Conservation (phyloP, 2,888 invertebrate genomes). For the Venusia cambrica region DNA sequence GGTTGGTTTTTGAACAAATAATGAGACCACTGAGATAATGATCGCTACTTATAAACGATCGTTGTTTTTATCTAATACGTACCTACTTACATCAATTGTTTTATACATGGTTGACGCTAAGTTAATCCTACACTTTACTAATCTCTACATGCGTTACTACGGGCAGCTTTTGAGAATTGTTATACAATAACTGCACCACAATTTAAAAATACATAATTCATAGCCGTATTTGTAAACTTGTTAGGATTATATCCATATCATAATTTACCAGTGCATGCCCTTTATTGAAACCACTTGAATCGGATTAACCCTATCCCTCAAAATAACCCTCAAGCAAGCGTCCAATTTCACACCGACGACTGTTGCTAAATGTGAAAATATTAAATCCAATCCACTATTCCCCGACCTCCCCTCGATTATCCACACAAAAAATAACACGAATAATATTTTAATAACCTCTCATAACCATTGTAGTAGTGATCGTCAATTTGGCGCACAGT, state of each 20-base stretch:
- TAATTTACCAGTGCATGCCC: conserved; percentile 35
- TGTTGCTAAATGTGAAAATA: conserved; percentile 74
- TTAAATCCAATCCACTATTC: conserved; percentile 77
- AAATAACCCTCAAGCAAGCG: conserved; percentile 65
- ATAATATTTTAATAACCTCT: conserved; percentile 74
- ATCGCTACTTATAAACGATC: too few species aligned
- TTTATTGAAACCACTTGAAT: conserved; percentile 48
- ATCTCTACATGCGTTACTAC: too few species aligned
- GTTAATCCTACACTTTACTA: too few species aligned
- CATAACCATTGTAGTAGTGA: conserved; percentile 65
- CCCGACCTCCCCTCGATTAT: conserved; percentile 67
- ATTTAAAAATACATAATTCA: background rate
- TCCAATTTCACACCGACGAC: conserved; percentile 79
- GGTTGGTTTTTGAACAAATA: too few species aligned
- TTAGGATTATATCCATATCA: conserved; percentile 19
- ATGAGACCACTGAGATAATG: too few species aligned
- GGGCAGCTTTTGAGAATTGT: too few species aligned
- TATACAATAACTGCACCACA: too few species aligned
- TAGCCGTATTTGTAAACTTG: conserved; percentile 3
- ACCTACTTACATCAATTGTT: too few species aligned
- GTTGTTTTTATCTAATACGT: too few species aligned
- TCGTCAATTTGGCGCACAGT: conserved; percentile 62
- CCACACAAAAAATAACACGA: conserved; percentile 65
- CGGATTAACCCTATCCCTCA: conserved; percentile 64
- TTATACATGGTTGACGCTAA: too few species aligned